Conservation (phyloP, 2,113 vertebrate species). For the Oriolus oriolus region DNA sequence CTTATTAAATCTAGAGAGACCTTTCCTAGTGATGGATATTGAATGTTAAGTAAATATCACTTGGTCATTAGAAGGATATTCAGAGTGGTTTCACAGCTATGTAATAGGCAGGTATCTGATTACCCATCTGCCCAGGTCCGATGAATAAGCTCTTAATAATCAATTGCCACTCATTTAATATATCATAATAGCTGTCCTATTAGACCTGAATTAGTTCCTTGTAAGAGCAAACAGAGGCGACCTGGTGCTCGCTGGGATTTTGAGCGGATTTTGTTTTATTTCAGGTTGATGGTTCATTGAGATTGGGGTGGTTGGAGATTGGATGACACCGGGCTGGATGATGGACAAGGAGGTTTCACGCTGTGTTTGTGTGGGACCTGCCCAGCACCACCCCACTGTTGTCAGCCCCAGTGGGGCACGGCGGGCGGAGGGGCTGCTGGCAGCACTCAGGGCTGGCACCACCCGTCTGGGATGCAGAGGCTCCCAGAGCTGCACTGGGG, state of each 20-base stretch:
- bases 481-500: background rate
- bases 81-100: slow-evolving; percentile 54
- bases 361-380: accelerated
- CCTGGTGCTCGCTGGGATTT: background rate
- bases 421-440: background rate
- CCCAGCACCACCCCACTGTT: accelerated
- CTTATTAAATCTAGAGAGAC: slow-evolving; percentile 56
- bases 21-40: slow-evolving; percentile 46
- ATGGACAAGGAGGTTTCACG: background rate
- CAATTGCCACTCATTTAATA: slow-evolving; percentile 43
- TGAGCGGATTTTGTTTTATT: background rate
- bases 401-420: accelerated
- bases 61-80: slow-evolving; percentile 35
- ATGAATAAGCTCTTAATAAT: slow-evolving; percentile 45
- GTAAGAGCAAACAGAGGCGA: background rate
- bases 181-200: slow-evolving; percentile 19
- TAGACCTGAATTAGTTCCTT: slow-evolving; percentile 46
- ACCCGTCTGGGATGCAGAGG: accelerated
- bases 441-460: background rate
- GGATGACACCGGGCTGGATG: background rate
- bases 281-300: background rate
- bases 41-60: slow-evolving; percentile 54
- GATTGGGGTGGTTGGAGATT: background rate
- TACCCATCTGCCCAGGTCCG: slow-evolving; percentile 3
- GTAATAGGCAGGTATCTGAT: slow-evolving; percentile 42